Percentiles rank a stretch among this genome's conserved stretches.
Conservation (phyloP, 2,113 vertebrate genomes). For the Scopus umbretta region DNA sequence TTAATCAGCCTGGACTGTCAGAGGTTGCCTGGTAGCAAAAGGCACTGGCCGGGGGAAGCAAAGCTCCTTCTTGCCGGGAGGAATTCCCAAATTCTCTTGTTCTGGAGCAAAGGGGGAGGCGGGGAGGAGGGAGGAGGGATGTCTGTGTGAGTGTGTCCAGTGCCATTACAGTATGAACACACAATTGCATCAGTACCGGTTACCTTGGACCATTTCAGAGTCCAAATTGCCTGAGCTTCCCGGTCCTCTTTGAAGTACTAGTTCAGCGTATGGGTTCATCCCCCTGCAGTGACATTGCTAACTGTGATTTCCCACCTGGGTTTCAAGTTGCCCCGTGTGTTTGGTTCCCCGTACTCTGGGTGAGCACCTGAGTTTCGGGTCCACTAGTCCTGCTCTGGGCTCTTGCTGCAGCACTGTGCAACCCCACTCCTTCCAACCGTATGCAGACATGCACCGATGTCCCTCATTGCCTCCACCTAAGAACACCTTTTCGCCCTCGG, state of each 20-base stretch:
- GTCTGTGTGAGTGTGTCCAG: background rate
- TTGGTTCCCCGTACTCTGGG: background rate
- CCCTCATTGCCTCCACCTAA: background rate
- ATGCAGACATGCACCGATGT: too few relatives aligned
- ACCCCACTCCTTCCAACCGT: background rate
- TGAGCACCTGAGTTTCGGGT: background rate
- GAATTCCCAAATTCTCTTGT: background rate
- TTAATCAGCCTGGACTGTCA: background rate
- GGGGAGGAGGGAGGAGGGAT: too few relatives aligned
- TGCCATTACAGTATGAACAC: background rate
- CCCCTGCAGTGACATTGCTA: background rate
- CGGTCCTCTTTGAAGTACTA: background rate
- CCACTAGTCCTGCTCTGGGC: background rate
- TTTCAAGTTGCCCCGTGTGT: background rate
- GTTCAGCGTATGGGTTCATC: accelerated
- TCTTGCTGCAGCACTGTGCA: accelerated
- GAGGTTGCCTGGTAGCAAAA: background rate
- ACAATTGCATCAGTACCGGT: background rate
- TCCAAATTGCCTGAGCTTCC: background rate
- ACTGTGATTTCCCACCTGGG: background rate
- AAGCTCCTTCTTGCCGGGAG: background rate
- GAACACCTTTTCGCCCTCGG: accelerated
- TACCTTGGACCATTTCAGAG: background rate
- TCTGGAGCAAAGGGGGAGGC: background rate
- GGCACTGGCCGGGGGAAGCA: background rate